Base-by-base conservation (phyloP, 2,888 invertebrate genomes). In the Ceramica pisi region DNA sequence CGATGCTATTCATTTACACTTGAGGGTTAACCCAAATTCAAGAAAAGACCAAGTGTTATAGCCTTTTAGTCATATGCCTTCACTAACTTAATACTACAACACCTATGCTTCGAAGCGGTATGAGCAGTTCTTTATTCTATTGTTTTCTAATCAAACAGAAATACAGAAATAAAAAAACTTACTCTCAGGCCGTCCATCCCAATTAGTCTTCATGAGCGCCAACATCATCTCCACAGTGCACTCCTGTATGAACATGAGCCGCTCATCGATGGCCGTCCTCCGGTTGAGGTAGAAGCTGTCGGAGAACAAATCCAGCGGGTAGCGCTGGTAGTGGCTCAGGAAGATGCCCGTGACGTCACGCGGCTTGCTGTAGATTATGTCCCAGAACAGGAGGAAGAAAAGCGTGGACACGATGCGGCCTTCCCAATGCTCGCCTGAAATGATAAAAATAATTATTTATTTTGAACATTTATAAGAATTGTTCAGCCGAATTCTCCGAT, bases 331-430 rank as follows among this genome's bases (percentile, higher is more conserved):
- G 6, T 93, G 92, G 1, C 96, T 97, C 56, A 98, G 94, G 91
- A 98, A 98, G 16, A 97, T 94, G 73, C 98, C 97, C 0, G 75
- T 75, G 0, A 90, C 87, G 12, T 88, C 89, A 0, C 96, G 94
- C 1, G 94, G 92, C 63, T 95, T 94, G 19, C 97, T 92, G 78
- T 96, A 94, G 60, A 99, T 97, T 4, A 98, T 97, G 81, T 98
- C 97, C 98, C 98, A 98, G 91, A 98, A 98, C 10, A 98, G 92
- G 0, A 98, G 92, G 50, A 95, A 95, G 90, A 97, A 97, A 69
- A 98, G 90, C 0, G 97, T 96, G 5, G 94, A 94, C 9, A 97
- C 94, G 21, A 97, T 95, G 1, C 96, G 92, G 2, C 98, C 97
- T 91, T 98, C 98, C 87, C 97, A 97, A 90, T 98, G 98, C n/a